Percentiles rank a stretch among this genome's conserved stretches.
These are phyloP conservation scores for Tachina fera DNA, from an alignment of 2,888 invertebrate species.

Conservation along the genomic window DNA sequence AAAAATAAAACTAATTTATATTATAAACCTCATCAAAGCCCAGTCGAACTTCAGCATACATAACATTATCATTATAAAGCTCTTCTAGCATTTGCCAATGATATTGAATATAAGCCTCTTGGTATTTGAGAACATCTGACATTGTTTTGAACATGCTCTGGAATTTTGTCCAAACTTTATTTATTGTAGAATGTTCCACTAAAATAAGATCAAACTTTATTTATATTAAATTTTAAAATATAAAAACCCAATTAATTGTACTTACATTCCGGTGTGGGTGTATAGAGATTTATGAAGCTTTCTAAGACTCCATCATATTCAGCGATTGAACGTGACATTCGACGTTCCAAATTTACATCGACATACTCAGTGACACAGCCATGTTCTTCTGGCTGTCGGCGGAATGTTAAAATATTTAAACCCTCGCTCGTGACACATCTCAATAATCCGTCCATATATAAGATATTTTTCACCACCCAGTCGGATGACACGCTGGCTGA, in stretches of 20 bases:
- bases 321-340: conserved; percentile 80
- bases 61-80: conserved; percentile 85
- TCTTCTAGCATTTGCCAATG: conserved; percentile 85
- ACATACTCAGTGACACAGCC: conserved; percentile 77
- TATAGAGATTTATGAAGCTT: conserved; percentile 85
- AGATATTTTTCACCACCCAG: conserved; percentile 84
- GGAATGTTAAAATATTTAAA: conserved; percentile 75
- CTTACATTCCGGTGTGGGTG: conserved; percentile 83
- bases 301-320: conserved; percentile 85
- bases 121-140: conserved; percentile 83
- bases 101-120: conserved; percentile 85
- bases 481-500: conserved; percentile 84
- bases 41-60: conserved; percentile 85
- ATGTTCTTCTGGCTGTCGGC: conserved; percentile 73
- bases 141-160: conserved; percentile 83
- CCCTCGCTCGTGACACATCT: conserved; percentile 76
- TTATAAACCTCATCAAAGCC: conserved; percentile 75
- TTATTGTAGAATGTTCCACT: conserved; percentile 80
- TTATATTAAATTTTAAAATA: not conserved
- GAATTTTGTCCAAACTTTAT: conserved; percentile 84
- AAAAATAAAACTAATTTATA: not conserved
- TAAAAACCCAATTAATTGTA: not conserved
- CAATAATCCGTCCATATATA: conserved; percentile 82
- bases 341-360: conserved; percentile 79
- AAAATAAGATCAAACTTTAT: conserved; percentile 27